A percentile compares a stretch with the other conserved stretches of the same genome.
These are phyloP conservation scores for Botia almorhae DNA, from an alignment of 2,797 vertebrate species.

Conservation along the genomic window DNA sequence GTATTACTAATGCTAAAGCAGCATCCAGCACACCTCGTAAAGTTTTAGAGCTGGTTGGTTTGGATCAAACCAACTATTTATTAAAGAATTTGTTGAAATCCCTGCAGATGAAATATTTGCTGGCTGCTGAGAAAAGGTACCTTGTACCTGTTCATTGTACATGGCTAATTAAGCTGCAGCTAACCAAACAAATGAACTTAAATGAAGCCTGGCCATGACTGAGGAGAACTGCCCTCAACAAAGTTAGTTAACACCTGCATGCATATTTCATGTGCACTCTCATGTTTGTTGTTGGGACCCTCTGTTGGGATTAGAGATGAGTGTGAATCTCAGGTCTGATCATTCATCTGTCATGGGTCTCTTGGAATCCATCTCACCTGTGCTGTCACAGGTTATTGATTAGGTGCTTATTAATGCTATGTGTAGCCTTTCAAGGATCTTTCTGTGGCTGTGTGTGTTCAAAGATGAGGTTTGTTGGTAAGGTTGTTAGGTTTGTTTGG, in stretches of 20 bases:
- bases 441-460: not conserved
- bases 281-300: constrained; percentile 25
- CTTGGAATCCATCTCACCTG: not conserved
- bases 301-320: not conserved
- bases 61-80: not conserved
- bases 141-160: too few species aligned
- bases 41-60: too few species aligned
- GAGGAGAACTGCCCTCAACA: constrained; percentile 55
- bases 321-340: not conserved
- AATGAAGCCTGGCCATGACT: constrained; percentile 56
- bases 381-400: constrained; percentile 17
- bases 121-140: too few species aligned
- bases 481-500: constrained; percentile 11
- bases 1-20: not conserved
- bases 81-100: not conserved
- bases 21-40: not conserved
- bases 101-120: not conserved
- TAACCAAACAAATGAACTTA: constrained; percentile 59
- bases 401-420: not conserved
- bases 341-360: not conserved
- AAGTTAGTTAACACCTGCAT: constrained; percentile 68
- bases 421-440: constrained; percentile 10
- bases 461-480: too few species aligned
- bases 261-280: constrained; percentile 66
- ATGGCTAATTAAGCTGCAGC: constrained; percentile 52